phyloP scores from a whole-genome alignment of 37 sponge, comb jelly and placozoan genomes.

The Beroe forskalii region DNA sequence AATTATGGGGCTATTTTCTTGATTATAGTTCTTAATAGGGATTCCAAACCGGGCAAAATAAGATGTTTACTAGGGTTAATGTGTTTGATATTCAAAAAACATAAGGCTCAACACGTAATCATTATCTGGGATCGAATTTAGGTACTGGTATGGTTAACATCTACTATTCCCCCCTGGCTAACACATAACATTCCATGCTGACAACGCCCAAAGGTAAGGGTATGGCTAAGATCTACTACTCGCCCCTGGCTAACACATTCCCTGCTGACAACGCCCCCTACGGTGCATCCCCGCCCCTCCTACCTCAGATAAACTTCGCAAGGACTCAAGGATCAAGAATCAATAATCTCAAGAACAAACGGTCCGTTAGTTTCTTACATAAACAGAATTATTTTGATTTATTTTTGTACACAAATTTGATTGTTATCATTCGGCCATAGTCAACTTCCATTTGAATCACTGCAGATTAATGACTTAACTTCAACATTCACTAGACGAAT shows the following conservation, averaged over 20 bases:
- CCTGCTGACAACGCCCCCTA: slow-evolving; percentile 18
- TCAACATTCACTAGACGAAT: too few species aligned
- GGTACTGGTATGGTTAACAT: background rate
- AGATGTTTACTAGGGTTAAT: too few species aligned
- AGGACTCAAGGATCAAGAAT: background rate
- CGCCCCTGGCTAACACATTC: slow-evolving; percentile 50
- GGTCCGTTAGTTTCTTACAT: background rate
- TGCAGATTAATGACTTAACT: too few species aligned
- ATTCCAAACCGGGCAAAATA: too few species aligned
- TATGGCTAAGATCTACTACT: background rate
- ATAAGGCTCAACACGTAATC: too few species aligned
- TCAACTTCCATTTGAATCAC: too few species aligned
- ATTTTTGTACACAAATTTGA: background rate
- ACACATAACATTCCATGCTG: slow-evolving; percentile 24
- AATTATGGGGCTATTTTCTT: background rate
- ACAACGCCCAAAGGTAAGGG: slow-evolving; percentile 42
- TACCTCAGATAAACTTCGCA: background rate
- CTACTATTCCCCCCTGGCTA: slow-evolving; percentile 57
- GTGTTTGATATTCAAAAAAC: too few species aligned
- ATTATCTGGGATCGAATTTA: too few species aligned
- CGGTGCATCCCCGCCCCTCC: background rate
- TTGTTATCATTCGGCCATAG: background rate
- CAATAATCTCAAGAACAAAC: slow-evolving; percentile 5
- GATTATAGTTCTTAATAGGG: too few species aligned
- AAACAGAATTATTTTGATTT: background rate